Evolutionary conservation across 1,140 invertebrate species (phyloP), one percentile per base, ranked within the genome.

Genomic region (Elymnias hypermnestra): DNA sequence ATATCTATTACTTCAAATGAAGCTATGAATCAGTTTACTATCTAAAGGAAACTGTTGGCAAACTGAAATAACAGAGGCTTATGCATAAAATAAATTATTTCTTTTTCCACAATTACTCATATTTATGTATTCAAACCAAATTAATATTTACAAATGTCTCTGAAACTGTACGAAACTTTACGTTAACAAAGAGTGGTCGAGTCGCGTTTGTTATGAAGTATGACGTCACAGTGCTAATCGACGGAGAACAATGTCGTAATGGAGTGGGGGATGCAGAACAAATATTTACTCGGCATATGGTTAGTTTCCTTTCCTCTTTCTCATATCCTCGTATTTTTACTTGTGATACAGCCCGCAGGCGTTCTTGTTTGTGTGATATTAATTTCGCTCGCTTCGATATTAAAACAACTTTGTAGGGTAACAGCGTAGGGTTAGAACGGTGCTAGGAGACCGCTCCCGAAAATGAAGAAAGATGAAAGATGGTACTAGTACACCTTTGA

Each of bases 261-360:
- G 52, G 57, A 58, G 66, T 47, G 58, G 49, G 53, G 53, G 53
- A 48, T 48, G 55, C 76, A 61, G 57, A 66, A 62, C 68, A 78
- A 82, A 84, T 77, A 78, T 82, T 84, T 81, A 73, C 66, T 42
- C 59, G 63, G 74, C 69, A 79, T 78, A 79, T 81, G 78, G 76
- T 83, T 83, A 74, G 70, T 81, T 84, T 84, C 81, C 74, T 84
- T 84, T 77, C 64, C 72, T 72, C 70, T 65, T 68, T 66, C 66
- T 81, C 76, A 81, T 82, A 79, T n/a, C n/a, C n/a, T n/a, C n/a
- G n/a, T 81, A 79, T 84, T 84, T 82, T 79, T 71, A 70, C 75
- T 82, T 57, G 64, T 73, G 79, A 79, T 73, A 53, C 65, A 61
- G 62, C 59, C 71, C 70, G 38, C 53, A 63, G 79, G 73, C 70